Conservation (phyloP, 2,888 invertebrate genomes). For the Synanthedon tipuliformis region DNA sequence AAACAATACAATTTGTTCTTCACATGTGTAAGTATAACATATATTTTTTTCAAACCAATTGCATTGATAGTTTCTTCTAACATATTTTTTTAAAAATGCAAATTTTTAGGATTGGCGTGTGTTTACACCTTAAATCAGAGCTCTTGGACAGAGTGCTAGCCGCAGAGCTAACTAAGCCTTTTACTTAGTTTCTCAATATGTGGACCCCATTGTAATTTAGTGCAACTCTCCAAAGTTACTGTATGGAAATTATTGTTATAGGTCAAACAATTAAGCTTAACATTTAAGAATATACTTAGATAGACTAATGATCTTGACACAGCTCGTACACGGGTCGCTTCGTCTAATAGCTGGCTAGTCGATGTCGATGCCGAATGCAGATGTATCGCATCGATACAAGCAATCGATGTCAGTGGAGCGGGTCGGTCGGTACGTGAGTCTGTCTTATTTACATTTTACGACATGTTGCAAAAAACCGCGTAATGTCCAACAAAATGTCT, state of each 20-base stretch:
- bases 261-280: slow-evolving; percentile 19
- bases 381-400: background rate
- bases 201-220: too few species aligned
- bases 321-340: slow-evolving; percentile 7
- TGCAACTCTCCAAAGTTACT: too few species aligned
- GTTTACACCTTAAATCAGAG: too few species aligned
- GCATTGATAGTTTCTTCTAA: too few species aligned
- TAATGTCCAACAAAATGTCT: background rate
- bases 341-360: background rate
- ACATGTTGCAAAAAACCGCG: slow-evolving; percentile 5
- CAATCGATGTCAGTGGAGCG: slow-evolving; percentile 29
- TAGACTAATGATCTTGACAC: slow-evolving; percentile 35
- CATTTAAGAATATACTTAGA: background rate
- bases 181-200: too few species aligned
- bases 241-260: slow-evolving; percentile 10
- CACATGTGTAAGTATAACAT: too few species aligned
- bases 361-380: background rate
- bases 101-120: too few species aligned
- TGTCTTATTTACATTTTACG: slow-evolving; percentile 15
- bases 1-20: too few species aligned
- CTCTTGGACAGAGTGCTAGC: too few species aligned
- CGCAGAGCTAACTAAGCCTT: too few species aligned
- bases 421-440: slow-evolving; percentile 17
- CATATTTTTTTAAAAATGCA: too few species aligned
- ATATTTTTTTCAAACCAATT: too few species aligned